Base-by-base conservation (phyloP, 2,113 vertebrate species). In the Phyllostomus discolor region DNA sequence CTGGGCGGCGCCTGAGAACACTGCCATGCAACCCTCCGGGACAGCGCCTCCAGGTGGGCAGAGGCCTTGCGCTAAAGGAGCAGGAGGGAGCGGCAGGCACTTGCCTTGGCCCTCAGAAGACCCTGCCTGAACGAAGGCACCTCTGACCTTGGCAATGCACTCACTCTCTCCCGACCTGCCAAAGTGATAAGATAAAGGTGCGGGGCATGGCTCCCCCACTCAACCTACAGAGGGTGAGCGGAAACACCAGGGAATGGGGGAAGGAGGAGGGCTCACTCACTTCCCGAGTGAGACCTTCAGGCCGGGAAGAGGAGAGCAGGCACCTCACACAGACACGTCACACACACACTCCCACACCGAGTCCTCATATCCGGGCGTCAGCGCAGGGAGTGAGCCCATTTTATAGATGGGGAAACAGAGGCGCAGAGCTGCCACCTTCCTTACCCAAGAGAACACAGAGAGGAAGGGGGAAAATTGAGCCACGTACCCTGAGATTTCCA, bases 1-100 rank as follows among this genome's bases (percentile, higher is more conserved):
- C 41, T 7, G 59, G 35, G 59, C 43, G 16, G 31, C 4, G 3
- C 19, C 28, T 5, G 28, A 31, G 48, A 57, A 5, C 22, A 5
- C 26, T 9, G 59, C 64, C 83, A 38, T 5, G 15, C 17, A 62
- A 1, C 76, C 41, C 19, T 62, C 54, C 50, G 50, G 41, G 81
- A 43, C 0, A 2, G 4, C 1, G 6, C 31, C 57, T 26, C 26
- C 17, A 26, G 50, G 11, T 7, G 33, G 28, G 9, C 24, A n/a
- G 35, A 93, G 7, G 28, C 57, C 35, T 17, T 31, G 35, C 8
- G 9, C 38, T 35, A 19, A 66, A 59, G 22, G 64, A 33, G 67
- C 7, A 66, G 70, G 12, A 5, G 57, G 19, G 14, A 26, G 48
- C 0, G 0, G 22, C 3, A 50, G 66, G 28, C 14, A 64, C 67